phyloP scores from a whole-genome alignment of 1,140 invertebrate species.

The Dermatophagoides farinae region DNA sequence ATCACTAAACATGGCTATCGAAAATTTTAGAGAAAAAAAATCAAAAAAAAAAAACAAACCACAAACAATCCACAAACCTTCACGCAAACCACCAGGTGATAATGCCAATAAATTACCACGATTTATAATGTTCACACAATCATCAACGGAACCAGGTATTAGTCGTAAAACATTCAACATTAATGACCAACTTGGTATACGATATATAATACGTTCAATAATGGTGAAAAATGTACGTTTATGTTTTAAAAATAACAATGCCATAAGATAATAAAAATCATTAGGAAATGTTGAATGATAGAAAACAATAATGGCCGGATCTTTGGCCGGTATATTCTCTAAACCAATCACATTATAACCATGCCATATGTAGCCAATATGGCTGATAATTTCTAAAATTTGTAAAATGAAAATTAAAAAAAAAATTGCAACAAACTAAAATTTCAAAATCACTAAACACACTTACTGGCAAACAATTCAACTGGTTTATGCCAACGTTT shows the following conservation, averaged over 20 bases:
- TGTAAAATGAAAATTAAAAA: no score
- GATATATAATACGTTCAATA: background rate
- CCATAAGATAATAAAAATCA: constrained; percentile 75
- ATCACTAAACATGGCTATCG: constrained; percentile 36
- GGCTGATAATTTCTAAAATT: no score
- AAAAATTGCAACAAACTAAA: no score
- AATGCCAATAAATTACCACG: constrained; percentile 76
- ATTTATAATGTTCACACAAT: constrained; percentile 61
- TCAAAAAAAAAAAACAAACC: background rate
- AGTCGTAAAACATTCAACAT: constrained; percentile 74
- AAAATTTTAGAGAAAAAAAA: background rate
- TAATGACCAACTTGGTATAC: constrained; percentile 34
- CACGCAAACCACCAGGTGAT: constrained; percentile 89
- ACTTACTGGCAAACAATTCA: constrained; percentile 6
- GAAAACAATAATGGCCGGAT: constrained; percentile 73
- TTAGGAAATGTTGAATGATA: constrained; percentile 94
- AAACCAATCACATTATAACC: constrained; percentile 80
- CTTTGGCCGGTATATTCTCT: constrained; percentile 69
- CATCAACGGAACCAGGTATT: constrained; percentile 76
- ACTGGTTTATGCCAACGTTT: constrained; percentile 24
- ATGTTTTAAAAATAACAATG: background rate
- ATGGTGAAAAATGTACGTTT: no score
- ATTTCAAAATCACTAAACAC: no score
- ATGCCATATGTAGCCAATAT: constrained; percentile 78
- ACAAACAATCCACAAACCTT: constrained; percentile 43